These are phyloP conservation scores for Bufo gargarizans DNA, from an alignment of 2,113 vertebrate genomes.

Conservation along the genomic window DNA sequence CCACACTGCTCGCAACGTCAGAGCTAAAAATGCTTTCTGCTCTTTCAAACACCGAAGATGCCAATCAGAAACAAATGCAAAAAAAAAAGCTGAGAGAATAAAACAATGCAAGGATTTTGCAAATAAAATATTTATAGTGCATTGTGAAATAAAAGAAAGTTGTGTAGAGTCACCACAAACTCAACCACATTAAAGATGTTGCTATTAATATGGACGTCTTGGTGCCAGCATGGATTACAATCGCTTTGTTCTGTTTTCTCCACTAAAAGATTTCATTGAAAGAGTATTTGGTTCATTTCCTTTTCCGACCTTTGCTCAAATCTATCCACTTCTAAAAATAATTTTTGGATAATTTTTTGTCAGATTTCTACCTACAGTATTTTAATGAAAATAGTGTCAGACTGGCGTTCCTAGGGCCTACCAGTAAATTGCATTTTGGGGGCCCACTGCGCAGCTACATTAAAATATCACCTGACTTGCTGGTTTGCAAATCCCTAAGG, in stretches of 20 bases:
- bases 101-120: conserved; percentile 61
- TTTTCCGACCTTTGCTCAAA: background rate
- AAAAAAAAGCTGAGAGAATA: conserved; percentile 61
- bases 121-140: conserved; percentile 63
- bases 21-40: conserved; percentile 20
- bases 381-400: background rate
- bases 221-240: conserved; percentile 27
- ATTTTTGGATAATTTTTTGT: background rate
- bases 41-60: conserved; percentile 6
- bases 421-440: no score
- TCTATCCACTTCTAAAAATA: background rate
- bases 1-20: conserved; percentile 7
- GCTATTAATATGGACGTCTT: conserved; percentile 32
- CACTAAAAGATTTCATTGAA: background rate
- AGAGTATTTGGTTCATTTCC: background rate
- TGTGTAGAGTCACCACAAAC: conserved; percentile 43
- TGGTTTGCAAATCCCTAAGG: no score
- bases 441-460: no score
- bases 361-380: background rate
- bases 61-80: conserved; percentile 56
- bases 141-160: conserved; percentile 54
- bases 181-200: conserved; percentile 36
- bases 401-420: no score
- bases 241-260: conserved; percentile 47
- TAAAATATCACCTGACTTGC: no score